Evolutionary conservation across 2,888 invertebrate species (phyloP).

Genomic region (Hetaerina titia): DNA sequence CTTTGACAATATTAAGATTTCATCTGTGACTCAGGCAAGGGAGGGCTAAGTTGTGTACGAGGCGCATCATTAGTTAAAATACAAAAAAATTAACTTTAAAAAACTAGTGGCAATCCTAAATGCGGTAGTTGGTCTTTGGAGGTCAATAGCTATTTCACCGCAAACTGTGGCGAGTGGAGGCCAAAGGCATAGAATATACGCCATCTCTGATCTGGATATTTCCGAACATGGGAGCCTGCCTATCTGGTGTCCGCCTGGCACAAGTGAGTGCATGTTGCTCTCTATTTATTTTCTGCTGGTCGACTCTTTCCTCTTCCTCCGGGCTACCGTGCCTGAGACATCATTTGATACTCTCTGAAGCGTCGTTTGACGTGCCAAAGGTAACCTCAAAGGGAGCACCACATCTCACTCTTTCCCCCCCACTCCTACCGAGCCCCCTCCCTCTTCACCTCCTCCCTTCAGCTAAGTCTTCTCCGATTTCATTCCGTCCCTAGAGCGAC

Average conservation of each 20-base stretch:
- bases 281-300: background rate
- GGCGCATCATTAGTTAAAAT: too few relatives aligned
- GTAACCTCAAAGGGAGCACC: conserved; percentile 13
- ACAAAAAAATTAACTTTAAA: too few relatives aligned
- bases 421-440: background rate
- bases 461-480: too few relatives aligned
- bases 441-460: background rate
- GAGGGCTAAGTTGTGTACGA: too few relatives aligned
- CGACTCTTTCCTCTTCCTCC: background rate
- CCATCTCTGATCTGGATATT: conserved; percentile 1
- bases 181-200: background rate
- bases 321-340: background rate
- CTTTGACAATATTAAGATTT: too few relatives aligned
- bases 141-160: too few relatives aligned
- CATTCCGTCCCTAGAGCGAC: background rate
- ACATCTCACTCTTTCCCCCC: background rate
- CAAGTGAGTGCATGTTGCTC: background rate
- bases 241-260: background rate
- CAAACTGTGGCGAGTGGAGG: background rate
- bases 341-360: background rate
- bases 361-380: conserved; percentile 15
- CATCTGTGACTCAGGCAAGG: too few relatives aligned
- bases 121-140: too few relatives aligned
- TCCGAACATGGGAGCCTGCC: background rate
- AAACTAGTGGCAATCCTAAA: too few relatives aligned